phyloP scores from a whole-genome alignment of 2,797 vertebrate genomes.

The Phrynocephalus guinanensis region DNA sequence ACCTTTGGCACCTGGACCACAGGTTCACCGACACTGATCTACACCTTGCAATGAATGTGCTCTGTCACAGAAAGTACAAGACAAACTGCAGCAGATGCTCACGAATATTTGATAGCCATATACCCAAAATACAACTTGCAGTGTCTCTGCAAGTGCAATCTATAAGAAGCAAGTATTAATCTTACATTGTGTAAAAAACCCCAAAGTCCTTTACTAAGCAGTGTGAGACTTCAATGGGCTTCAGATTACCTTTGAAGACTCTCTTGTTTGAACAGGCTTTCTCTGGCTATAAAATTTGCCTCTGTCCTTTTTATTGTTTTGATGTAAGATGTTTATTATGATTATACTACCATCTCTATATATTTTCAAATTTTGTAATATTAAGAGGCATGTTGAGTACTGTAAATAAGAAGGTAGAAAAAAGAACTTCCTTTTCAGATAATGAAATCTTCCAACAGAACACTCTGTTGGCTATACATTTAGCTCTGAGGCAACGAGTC shows the following conservation, averaged over 20 bases:
- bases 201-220: neutral
- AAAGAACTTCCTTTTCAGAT: too few species aligned
- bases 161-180: neutral
- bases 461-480: neutral
- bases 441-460: neutral
- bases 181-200: neutral
- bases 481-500: neutral
- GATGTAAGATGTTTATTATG: neutral
- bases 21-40: neutral
- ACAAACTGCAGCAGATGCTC: neutral
- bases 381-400: neutral
- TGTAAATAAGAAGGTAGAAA: neutral
- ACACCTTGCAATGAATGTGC: neutral
- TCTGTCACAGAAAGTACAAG: neutral
- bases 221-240: neutral
- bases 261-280: neutral
- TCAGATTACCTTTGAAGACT: neutral
- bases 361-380: neutral
- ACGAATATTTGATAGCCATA: neutral
- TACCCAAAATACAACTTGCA: neutral
- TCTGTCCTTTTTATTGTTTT: neutral
- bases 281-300: neutral
- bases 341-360: neutral
- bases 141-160: neutral
- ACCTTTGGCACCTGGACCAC: too few species aligned